A percentile compares a stretch with the other conserved stretches of the same genome.
These are phyloP conservation scores for Malurus elegans DNA, from an alignment of 2,113 vertebrate genomes.

Conservation along the genomic window DNA sequence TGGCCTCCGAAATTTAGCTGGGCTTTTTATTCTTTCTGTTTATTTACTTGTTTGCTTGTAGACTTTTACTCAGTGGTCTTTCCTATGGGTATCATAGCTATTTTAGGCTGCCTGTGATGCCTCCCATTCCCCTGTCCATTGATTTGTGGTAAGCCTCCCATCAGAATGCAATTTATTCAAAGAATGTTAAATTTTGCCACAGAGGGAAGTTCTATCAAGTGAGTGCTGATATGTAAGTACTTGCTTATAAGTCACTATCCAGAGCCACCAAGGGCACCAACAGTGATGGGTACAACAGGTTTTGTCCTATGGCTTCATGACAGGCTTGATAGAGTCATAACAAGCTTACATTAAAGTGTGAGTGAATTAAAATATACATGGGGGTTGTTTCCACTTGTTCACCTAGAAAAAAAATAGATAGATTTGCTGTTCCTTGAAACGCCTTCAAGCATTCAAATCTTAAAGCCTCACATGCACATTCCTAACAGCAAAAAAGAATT, in stretches of 20 bases:
- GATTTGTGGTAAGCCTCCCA: neutral
- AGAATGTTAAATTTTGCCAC: neutral
- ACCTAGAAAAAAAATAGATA: neutral
- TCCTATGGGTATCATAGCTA: neutral
- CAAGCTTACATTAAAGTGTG: neutral
- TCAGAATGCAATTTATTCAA: neutral
- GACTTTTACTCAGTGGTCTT: neutral
- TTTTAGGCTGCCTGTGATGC: neutral
- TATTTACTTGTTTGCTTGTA: neutral
- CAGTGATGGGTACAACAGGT: neutral
- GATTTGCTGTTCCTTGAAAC: neutral
- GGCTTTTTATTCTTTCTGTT: neutral
- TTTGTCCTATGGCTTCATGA: neutral
- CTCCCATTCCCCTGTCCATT: neutral
- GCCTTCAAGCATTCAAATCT: neutral
- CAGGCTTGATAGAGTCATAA: neutral
- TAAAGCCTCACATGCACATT: neutral
- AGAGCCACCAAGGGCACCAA: neutral
- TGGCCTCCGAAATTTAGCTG: neutral
- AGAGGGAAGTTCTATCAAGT: neutral
- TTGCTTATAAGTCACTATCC: neutral
- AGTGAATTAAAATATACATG: neutral
- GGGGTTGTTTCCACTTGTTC: neutral
- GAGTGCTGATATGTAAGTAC: neutral
- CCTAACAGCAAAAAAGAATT: neutral